phyloP scores from a whole-genome alignment of 1,140 invertebrate genomes.

The Atta cephalotes region DNA sequence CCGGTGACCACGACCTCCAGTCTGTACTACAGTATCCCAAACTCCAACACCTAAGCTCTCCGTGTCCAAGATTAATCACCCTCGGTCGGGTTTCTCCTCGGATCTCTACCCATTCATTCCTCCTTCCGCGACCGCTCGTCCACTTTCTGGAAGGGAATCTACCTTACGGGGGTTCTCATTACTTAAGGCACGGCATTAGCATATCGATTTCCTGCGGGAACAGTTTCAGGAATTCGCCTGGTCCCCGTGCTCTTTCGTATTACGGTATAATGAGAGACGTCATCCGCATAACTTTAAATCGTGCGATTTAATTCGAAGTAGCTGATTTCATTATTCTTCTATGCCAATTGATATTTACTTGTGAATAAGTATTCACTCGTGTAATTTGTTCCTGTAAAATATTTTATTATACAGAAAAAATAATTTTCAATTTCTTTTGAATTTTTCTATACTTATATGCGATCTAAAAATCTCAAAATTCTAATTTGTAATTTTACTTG shows the following conservation, averaged over 20 bases:
- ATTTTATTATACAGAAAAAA: not conserved
- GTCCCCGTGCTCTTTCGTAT: constrained; percentile 62
- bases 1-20: constrained; percentile 64
- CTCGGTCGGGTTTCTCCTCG: constrained; percentile 63
- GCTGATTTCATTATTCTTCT: constrained; percentile 20
- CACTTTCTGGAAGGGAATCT: constrained; percentile 63
- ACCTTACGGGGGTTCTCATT: constrained; percentile 79
- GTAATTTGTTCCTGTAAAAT: not conserved
- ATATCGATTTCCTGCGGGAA: constrained; percentile 81
- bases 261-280: constrained; percentile 62
- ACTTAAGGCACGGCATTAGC: constrained; percentile 80
- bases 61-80: constrained; percentile 78
- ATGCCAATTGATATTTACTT: constrained; percentile 29
- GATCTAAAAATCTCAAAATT: not conserved
- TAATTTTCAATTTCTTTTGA: not conserved
- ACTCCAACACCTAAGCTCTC: constrained; percentile 74
- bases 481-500: not conserved
- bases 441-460: not conserved
- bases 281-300: constrained; percentile 65
- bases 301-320: constrained; percentile 26
- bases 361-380: not conserved
- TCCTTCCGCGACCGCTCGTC: constrained; percentile 60
- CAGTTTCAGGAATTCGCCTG: constrained; percentile 74
- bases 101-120: constrained; percentile 63
- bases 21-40: constrained; percentile 47